Base-by-base conservation (phyloP, 1,140 invertebrate species). In the Calycopis cecrops region DNA sequence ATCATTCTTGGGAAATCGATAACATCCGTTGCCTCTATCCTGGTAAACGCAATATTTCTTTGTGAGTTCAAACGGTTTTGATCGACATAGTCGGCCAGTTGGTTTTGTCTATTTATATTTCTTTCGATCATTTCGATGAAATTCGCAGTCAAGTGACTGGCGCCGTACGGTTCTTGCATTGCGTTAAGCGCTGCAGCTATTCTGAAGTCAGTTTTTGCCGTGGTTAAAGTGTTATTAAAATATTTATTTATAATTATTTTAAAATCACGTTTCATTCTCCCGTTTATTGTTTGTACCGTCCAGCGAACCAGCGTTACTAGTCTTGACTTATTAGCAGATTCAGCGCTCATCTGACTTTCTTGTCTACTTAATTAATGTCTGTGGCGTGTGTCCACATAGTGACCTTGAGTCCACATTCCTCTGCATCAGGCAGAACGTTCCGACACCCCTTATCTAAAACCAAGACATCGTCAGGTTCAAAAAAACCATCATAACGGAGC, bases 171-270 rank as follows among this genome's bases (percentile, higher is more conserved):
- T 17, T 18, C 16, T 18, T 8, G 12, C 3, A 9, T 21, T 47
- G 42, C 42, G 16, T 47, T 47, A 14, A 47, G 16, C 42, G 42
- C 42, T 47, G 42, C 42, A 16, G 42, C 42, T 47, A 47, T 47
- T 47, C 16, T 47, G 16, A 21, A 47, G 9, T 47, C 14, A 8
- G 9, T 47, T 16, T 16, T 47, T 47, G 42, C 42, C 4, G 8
- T 35, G 35, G 35, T 8, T 11, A 35, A 35, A 35, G 35, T 11
- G 11, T 9, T 35, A 35, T 35, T 35, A 35, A 47, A 47, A 18
- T 47, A 47, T 47, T 47, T 47, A 9, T 47, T 4, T 47, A n/a
- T 14, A 17, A 47, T 16, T 47, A 47, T 18, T 17, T 47, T 47
- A 47, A 47, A 47, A 17, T 17, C 16, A 4, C 16, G 16, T 17